phyloP scores from a whole-genome alignment of 2,113 vertebrate genomes.

The Caloenas nicobarica region DNA sequence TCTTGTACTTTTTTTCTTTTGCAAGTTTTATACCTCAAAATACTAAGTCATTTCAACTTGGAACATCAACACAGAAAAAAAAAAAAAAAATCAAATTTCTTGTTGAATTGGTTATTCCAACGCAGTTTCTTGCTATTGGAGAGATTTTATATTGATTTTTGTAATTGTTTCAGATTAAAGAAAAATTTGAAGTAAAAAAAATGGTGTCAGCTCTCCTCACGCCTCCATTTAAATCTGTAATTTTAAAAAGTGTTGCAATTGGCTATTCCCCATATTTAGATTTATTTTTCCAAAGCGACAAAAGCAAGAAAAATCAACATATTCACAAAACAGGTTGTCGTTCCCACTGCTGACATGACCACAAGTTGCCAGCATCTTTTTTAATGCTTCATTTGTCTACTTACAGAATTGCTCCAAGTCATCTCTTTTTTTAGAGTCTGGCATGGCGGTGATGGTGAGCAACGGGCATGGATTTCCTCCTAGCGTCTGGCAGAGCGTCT shows the following conservation, averaged over 20 bases:
- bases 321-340: background rate
- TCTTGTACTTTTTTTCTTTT: background rate
- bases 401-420: conserved; percentile 87
- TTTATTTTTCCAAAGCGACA: background rate
- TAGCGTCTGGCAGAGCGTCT: conserved; percentile 82
- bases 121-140: background rate
- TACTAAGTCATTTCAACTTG: background rate
- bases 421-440: conserved; percentile 71
- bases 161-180: background rate
- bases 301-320: background rate
- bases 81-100: no score
- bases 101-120: background rate
- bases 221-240: background rate
- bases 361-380: background rate
- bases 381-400: conserved; percentile 56
- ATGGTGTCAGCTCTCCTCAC: background rate
- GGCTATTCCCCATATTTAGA: background rate
- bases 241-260: background rate
- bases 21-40: background rate
- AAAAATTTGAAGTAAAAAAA: background rate
- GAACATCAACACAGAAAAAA: background rate
- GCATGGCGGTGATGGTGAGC: conserved; percentile 91
- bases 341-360: background rate
- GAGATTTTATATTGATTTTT: background rate
- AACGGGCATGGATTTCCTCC: conserved; percentile 87